Base-by-base conservation (phyloP, 2,797 vertebrate species). In the Channallabes apus region DNA sequence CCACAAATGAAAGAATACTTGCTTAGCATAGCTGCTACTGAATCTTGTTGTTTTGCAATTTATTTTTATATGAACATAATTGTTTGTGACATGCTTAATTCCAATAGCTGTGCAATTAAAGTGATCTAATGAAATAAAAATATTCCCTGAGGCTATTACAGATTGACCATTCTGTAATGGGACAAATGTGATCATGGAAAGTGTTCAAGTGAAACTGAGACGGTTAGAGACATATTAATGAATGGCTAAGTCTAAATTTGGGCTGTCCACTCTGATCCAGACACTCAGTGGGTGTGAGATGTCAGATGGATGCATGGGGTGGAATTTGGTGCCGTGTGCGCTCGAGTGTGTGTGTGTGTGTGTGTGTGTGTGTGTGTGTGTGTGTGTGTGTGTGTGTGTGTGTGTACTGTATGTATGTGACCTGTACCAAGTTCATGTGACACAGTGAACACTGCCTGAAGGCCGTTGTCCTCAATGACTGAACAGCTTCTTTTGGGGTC, bases 401-500 rank as follows among this genome's bases (percentile, higher is more conserved):
- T 32, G n/a, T 69, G 68, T 71, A 54, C 29, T 71, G 68, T 72
- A 51, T 58, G 65, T 56, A 59, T 72, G 80, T 71, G 80, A 29
- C 86, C 90, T 88, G 94, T 92, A 99, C 98, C 98, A 0, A 99
- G 96, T 91, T 99, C 98, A 0, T 99, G 98, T 84, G 97, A 97
- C 90, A 97, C 92, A 1, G 98, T 99, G 94, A 98, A 98, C 85
- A 97, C 96, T 0, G 97, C 96, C 88, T 98, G 98, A 80, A 99
- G 95, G 2, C 98, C 98, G 85, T 97, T 96, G 11, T 99, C 98
- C 91, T 98, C 97, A 0, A 99, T 97, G 75, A 99, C 97, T 0
- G 97, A 97, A 91, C 98, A 99, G 95, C 98, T 99, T 91, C 97
- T 97, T 92, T 96, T 97, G 77, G 96, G 96, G 87, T 99, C 97